A percentile compares a stretch with the other conserved stretches of the same genome.
Evolutionary conservation across 1,140 invertebrate genomes (phyloP).

Genomic region (Drosophila mojavensis): DNA sequence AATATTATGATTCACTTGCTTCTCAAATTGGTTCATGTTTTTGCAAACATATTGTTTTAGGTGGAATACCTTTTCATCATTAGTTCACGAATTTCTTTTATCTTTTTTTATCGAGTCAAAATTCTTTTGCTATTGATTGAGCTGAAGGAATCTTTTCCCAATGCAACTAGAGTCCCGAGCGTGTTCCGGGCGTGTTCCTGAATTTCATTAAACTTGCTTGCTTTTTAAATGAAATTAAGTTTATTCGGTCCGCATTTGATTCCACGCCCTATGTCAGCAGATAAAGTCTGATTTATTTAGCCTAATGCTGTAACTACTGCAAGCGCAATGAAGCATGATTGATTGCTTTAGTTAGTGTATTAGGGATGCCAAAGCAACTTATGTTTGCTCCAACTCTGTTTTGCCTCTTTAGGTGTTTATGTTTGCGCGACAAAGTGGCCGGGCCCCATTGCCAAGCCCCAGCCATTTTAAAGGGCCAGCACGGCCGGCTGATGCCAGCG

Average conservation of each 20-base stretch:
- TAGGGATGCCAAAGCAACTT: constrained; percentile 1
- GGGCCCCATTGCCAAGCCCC: constrained; percentile 1
- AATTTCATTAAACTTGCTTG: constrained; percentile 5
- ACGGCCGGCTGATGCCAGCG: constrained; percentile 41
- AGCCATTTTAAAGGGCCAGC: background rate
- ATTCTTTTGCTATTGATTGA: background rate
- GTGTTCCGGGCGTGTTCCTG: background rate
- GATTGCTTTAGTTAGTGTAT: constrained; percentile 3
- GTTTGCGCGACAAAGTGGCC: constrained; percentile 69
- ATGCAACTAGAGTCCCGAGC: background rate
- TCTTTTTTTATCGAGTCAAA: background rate
- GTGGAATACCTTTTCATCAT: too few species aligned
- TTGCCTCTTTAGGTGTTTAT: constrained; percentile 57
- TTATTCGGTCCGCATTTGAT: too few species aligned
- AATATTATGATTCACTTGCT: too few species aligned
- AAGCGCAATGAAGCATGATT: background rate
- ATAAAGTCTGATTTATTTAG: too few species aligned
- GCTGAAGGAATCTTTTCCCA: too few species aligned
- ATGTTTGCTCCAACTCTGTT: background rate
- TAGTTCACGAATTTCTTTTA: too few species aligned
- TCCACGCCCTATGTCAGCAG: too few species aligned
- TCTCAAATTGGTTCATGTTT: background rate
- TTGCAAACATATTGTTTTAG: too few species aligned
- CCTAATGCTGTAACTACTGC: background rate
- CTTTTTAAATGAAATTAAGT: background rate